These are phyloP conservation scores for Pyxicephalus adspersus DNA, from an alignment of 2,113 vertebrate species.

Conservation along the genomic window DNA sequence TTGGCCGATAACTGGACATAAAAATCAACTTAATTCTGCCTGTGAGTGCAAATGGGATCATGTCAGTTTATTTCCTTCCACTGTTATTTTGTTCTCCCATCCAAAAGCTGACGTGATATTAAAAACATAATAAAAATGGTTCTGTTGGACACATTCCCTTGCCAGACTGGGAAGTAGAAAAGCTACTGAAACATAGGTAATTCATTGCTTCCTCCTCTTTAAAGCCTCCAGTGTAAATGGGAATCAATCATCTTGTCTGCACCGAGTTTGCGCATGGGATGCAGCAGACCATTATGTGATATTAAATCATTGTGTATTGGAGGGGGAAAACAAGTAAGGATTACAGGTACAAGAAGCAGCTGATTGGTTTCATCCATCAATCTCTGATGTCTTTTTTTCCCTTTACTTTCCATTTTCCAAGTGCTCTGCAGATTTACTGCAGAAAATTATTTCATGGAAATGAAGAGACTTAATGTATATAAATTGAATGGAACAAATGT, in stretches of 20 bases:
- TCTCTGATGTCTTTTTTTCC: not conserved
- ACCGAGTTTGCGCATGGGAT: not conserved
- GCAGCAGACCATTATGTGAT: not conserved
- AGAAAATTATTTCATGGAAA: not conserved
- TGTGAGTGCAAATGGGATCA: slow-evolving; percentile 53
- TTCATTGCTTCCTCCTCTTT: slow-evolving; percentile 51
- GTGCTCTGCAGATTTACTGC: not conserved
- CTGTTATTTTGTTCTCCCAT: slow-evolving; percentile 48
- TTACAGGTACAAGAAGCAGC: not conserved
- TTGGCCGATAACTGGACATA: slow-evolving; percentile 33
- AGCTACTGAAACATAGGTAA: slow-evolving; percentile 53
- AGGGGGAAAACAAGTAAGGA: not conserved
- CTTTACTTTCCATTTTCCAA: not conserved
- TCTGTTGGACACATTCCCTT: slow-evolving; percentile 45
- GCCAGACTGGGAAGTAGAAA: slow-evolving; percentile 47
- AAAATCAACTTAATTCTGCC: slow-evolving; percentile 41
- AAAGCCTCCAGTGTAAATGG: slow-evolving; percentile 33
- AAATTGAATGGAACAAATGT: not conserved
- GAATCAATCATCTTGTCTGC: slow-evolving; percentile 52
- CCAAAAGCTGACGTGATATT: slow-evolving; percentile 56
- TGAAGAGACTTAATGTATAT: slow-evolving; percentile 7
- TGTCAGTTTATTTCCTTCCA: slow-evolving; percentile 52
- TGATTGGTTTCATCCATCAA: not conserved
- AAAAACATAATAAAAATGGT: slow-evolving; percentile 56
- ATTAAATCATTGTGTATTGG: not conserved